Evolutionary conservation across 2,888 invertebrate species (phyloP), one percentile per base, ranked within the genome.

Genomic region (Cremastobaeus sp.): DNA sequence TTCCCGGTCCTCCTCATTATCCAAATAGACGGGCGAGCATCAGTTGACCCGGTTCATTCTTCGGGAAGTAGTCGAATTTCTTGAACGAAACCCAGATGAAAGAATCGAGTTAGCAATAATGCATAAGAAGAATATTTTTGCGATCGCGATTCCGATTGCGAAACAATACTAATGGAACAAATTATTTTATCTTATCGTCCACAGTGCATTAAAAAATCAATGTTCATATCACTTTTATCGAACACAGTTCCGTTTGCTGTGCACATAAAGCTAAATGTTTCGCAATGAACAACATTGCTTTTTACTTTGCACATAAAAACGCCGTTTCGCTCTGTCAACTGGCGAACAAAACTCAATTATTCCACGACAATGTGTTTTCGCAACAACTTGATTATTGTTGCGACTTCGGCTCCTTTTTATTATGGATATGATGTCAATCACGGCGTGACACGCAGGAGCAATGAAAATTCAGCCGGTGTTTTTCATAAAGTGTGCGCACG

Each of bases 11-110:
- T 80, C 79, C 77, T 84, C 80, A 83, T 85, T 84, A 83, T 54
- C 48, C 28, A 45, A 59, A 60, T 54, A 55, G 62, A 59, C 81
- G 79, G 80, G 79, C 83, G 83, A 82, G 82, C 81, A 84, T 85
- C 84, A 85, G 85, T 80, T 83, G 84, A 83, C 82, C 82, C 83
- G 83, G 80, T 84, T 86, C 82, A 84, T 84, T 76, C 80, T 74
- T 69, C 3, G 14, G 76, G 79, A 76, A 75, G 78, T 25, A 81
- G 37, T 47, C 32, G 21, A 52, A 32, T 55, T 54, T 47, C 62
- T 50, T 43, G 9, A n/a, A 20, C 47, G 55, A 64, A 52, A 21
- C n/a, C n/a, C 35, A 17, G 35, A 35, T 62, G 70, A 74, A 76
- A 74, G 66, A 69, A 65, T 62, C 52, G 62, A 74, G 30, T 54